A percentile compares a stretch with the other conserved stretches of the same genome.
Evolutionary conservation across 2,888 invertebrate species (phyloP).

Genomic region (Seladonia tumulorum): DNA sequence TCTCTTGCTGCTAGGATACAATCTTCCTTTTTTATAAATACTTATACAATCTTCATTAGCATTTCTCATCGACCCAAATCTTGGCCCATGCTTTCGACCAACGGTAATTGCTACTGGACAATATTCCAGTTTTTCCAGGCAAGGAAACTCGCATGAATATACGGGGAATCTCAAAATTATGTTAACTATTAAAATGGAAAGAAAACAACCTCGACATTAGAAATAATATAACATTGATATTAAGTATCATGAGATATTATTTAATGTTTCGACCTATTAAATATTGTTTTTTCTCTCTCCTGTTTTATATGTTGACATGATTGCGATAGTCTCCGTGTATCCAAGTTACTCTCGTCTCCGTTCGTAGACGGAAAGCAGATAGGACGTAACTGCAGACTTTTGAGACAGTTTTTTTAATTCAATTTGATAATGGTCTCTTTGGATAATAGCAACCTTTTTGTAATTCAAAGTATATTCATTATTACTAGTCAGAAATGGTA

Average conservation of each 20-base stretch:
- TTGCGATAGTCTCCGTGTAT: not conserved
- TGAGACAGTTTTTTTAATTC: constrained; percentile 5
- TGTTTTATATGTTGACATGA: not conserved
- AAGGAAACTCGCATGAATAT: constrained; percentile 11
- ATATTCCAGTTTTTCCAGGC: constrained; percentile 3
- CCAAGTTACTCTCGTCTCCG: not conserved
- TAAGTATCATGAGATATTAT: not conserved
- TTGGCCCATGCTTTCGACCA: constrained; percentile 12
- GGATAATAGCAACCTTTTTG: constrained; percentile 23
- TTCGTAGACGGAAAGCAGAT: not conserved
- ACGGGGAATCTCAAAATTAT: not conserved
- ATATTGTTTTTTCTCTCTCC: not conserved
- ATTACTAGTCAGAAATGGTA: constrained; percentile 21
- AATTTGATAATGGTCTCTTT: constrained; percentile 36
- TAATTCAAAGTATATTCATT: constrained; percentile 34
- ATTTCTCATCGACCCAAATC: not conserved
- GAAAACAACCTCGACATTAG: not conserved
- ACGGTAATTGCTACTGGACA: not conserved
- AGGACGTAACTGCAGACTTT: constrained; percentile 13
- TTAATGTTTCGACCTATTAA: not conserved
- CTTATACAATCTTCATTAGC: not conserved
- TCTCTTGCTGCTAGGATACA: constrained; percentile 1
- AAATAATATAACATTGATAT: constrained; percentile 2
- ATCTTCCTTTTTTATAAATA: not conserved
- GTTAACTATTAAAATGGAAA: not conserved